Base-by-base conservation (phyloP, 2,113 vertebrate species). In the Sula dactylatra region DNA sequence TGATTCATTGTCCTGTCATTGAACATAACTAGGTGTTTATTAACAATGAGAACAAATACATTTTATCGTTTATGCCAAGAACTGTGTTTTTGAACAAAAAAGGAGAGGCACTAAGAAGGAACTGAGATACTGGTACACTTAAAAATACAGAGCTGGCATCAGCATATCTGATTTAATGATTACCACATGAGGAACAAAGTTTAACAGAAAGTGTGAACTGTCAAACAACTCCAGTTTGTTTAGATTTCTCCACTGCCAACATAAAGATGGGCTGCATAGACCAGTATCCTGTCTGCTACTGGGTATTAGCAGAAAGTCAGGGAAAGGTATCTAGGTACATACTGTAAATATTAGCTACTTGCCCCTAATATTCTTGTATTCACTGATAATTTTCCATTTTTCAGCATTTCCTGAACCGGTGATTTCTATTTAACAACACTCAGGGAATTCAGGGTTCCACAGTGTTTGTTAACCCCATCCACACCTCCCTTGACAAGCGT, bases 1-100 rank as follows among this genome's bases (percentile, higher is more conserved):
- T 84, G 70, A 96, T 93, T 85, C 91, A 96, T 90, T 67, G 65
- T 50, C 81, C 56, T 94, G 84, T 76, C 86, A 91, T 2, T 47
- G 78, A 82, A 49, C 44, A 5, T 34, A 89, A 86, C 76, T 65
- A 47, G 50, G 54, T 82, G 69, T 56, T 93, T 90, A 90, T 82
- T 82, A 96, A 76, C 52, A 31, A 49, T 26, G 6, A 90, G 54
- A 87, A 79, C 80, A 91, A 91, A 86, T 67, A 58, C 24, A 56
- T 56, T 95, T 86, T 34, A 87, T 78, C 80, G 89, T 92, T 36
- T 78, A 69, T 0, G 0, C 31, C 65, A 79, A 89, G 44, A 84
- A 36, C 34, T 25, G 52, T 74, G 45, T 52, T 78, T 66, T 38
- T 74, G 47, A 92, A 79, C 26, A 67, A 38, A 65, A 70, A 3